Base-by-base conservation (phyloP, 2,888 invertebrate species). In the Marronus borbonicus region DNA sequence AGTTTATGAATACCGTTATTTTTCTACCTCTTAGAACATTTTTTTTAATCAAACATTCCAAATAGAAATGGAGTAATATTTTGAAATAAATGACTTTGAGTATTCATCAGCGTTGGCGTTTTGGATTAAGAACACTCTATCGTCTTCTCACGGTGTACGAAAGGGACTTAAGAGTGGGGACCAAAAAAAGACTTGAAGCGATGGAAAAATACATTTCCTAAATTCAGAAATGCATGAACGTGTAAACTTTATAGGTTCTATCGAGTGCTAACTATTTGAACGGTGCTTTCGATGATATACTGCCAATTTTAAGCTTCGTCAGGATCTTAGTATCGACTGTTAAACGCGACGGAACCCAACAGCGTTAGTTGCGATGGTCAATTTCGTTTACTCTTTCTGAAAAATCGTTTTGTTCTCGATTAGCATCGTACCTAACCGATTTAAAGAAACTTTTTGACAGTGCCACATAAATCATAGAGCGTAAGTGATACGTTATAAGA, bases 401-500 rank as follows among this genome's bases (percentile, higher is more conserved):
- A 0, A 36, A 36, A 36, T 4, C 14, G n/a, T 20, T 17, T 3
- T 7, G n/a, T n/a, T 10, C n/a, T 17, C 4, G 14, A n/a, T 17
- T 17, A 17, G 17, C 17, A 17, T 17, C 17, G 17, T 17, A 17
- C 17, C 17, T 17, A 17, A 17, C 55, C 7, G 17, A 55, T 55
- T n/a, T 55, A 20, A 55, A 10, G 69, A 24, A 69, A 52, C 50
- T 4, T 55, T 69, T 52, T 24, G 69, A 31, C 69, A 28, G 52
- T 31, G 52, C 2, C 44, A 14, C 12, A 24, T 10, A 17, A 52
- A 28, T 14, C 52, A 20, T 69, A 44, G 44, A 69, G 31, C 7
- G 50, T 28, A 49, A 69, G 50, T 52, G 50, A 69, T 69, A 69
- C 31, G 50, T 69, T 44, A 44, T 69, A 52, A 69, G 69, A 52